Percentiles rank a stretch among this genome's conserved stretches.
Conservation (phyloP, 64 coral and sea anemone genomes). For the Montipora sp. region DNA sequence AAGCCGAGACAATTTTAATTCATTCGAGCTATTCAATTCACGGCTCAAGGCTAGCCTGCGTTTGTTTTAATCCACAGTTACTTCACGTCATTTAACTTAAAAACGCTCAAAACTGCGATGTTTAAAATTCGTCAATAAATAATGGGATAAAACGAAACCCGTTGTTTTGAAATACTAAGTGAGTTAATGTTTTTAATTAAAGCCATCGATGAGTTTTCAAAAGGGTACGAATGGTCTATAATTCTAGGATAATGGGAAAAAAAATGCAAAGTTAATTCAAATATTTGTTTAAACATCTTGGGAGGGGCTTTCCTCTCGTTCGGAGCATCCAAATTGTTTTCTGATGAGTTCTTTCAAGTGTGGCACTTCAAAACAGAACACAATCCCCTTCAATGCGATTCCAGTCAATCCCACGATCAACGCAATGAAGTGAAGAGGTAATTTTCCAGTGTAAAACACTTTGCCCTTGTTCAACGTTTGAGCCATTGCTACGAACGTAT, state of each 20-base stretch:
- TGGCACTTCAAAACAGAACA: constrained; percentile 80
- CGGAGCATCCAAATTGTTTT: constrained; percentile 55
- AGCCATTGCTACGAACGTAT: constrained; percentile 51
- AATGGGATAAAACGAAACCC: too few species aligned
- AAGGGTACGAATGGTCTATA: not conserved
- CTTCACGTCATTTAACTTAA: too few species aligned
- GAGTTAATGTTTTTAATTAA: too few species aligned
- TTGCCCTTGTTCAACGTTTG: constrained; percentile 17
- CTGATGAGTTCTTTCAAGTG: constrained; percentile 42
- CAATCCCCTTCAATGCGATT: constrained; percentile 63
- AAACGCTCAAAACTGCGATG: too few species aligned
- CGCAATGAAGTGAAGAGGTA: constrained; percentile 74
- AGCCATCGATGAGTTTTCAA: too few species aligned
- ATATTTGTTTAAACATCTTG: constrained; percentile 28
- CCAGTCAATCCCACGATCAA: constrained; percentile 57
- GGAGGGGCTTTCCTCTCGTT: constrained; percentile 4
- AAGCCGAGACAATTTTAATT: too few species aligned
- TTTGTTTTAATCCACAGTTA: too few species aligned
- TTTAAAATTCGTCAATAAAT: too few species aligned
- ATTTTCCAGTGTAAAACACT: constrained; percentile 16
- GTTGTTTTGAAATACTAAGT: too few species aligned
- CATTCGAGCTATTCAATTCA: too few species aligned
- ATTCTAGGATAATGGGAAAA: not conserved
- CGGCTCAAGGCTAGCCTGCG: too few species aligned
- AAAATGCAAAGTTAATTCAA: not conserved